These are phyloP conservation scores for Onychorhynchus coronatus DNA, from an alignment of 2,113 vertebrate species.

Conservation along the genomic window DNA sequence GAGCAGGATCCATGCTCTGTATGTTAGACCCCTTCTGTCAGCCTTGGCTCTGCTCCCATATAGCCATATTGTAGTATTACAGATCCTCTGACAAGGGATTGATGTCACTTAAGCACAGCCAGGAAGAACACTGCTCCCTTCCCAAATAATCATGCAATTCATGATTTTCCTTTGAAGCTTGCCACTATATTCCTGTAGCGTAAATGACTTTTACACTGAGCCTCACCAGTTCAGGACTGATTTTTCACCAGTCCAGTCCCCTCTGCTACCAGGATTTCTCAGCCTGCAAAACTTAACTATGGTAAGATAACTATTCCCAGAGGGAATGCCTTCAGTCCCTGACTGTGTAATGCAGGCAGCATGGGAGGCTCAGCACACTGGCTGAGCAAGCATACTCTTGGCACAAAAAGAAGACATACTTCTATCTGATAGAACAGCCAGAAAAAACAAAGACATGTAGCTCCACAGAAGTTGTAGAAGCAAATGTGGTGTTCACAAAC, in stretches of 20 bases:
- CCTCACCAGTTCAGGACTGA: neutral
- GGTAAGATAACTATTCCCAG: neutral
- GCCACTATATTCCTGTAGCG: neutral
- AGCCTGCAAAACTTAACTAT: accelerated
- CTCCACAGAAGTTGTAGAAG: neutral
- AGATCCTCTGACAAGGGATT: neutral
- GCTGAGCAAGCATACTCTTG: neutral
- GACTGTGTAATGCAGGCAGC: neutral
- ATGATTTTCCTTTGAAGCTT: neutral
- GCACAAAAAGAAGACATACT: neutral
- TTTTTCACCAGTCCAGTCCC: neutral
- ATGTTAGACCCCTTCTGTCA: neutral
- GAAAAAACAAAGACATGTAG: neutral
- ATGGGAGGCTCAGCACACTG: neutral
- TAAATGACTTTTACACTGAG: neutral
- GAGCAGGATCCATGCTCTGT: neutral
- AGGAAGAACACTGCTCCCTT: neutral
- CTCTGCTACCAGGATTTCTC: neutral
- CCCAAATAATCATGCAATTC: neutral
- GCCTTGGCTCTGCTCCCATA: neutral
- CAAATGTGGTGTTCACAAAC: neutral
- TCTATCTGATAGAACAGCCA: neutral
- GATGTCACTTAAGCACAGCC: neutral
- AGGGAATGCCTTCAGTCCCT: neutral
- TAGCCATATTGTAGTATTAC: neutral